Evolutionary conservation across 2,113 vertebrate genomes (phyloP).

Genomic region (Hiodon tergisus): DNA sequence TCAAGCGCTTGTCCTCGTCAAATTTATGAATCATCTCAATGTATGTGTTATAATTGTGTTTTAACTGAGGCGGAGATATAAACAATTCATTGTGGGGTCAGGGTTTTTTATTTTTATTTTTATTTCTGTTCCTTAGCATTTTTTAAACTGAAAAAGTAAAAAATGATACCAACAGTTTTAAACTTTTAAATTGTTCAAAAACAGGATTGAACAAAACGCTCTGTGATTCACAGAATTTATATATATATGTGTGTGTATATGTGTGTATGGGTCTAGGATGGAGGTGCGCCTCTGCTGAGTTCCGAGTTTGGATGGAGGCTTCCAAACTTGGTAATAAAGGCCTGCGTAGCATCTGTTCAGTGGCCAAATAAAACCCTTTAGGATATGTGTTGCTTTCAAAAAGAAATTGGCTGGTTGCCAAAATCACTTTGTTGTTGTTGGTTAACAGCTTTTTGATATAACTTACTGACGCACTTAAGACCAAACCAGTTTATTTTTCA

Average conservation of each 20-base stretch:
- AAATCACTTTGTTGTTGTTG: neutral
- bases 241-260: neutral
- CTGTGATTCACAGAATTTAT: conserved; percentile 1
- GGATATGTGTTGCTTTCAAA: neutral
- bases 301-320: neutral
- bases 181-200: neutral
- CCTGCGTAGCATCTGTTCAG: neutral
- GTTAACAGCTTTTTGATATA: neutral
- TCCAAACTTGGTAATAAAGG: neutral
- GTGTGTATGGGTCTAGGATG: too few species aligned
- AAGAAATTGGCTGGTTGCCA: too few species aligned
- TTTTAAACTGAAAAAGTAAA: neutral
- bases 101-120: too few species aligned
- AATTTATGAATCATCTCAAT: neutral
- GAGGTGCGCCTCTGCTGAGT: too few species aligned
- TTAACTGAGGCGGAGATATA: neutral
- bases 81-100: too few species aligned
- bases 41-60: neutral
- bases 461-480: conserved; percentile 3
- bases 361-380: conserved; percentile 1
- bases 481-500: conserved; percentile 11
- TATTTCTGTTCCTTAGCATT: too few species aligned
- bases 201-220: neutral
- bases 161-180: too few species aligned
- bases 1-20: neutral